Conservation (phyloP, 2,888 invertebrate species). For the Pandemis heparana region DNA sequence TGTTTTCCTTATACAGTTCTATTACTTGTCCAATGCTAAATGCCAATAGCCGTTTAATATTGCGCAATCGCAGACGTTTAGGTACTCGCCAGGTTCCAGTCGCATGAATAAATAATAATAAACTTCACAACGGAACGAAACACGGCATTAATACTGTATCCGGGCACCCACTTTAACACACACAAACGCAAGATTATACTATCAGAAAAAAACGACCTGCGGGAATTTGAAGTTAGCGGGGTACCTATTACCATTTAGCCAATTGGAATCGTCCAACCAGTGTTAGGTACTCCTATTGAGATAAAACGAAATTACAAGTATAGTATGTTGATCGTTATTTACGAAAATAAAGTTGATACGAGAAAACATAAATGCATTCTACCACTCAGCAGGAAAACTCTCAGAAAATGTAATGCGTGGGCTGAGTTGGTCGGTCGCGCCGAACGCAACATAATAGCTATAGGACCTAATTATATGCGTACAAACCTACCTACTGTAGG, state of each 20-base stretch:
- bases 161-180: not conserved
- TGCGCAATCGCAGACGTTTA: conserved; percentile 5
- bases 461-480: not conserved
- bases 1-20: not conserved
- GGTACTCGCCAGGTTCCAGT: conserved; percentile 1
- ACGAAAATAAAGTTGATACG: not conserved
- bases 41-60: conserved; percentile 25
- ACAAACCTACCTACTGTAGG: conserved; percentile 18
- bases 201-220: too few relatives aligned
- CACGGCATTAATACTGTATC: not conserved
- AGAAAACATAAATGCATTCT: not conserved
- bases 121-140: not conserved
- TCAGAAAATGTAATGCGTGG: conserved; percentile 3
- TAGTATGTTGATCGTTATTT: too few relatives aligned
- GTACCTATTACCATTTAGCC: too few relatives aligned
- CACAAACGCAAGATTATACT: too few relatives aligned
- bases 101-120: conserved; percentile 5
- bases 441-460: not conserved
- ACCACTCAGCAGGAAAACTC: conserved; percentile 4
- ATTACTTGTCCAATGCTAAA: not conserved
- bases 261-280: too few relatives aligned
- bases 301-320: too few relatives aligned
- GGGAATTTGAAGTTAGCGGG: too few relatives aligned
- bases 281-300: too few relatives aligned
- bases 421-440: not conserved